A percentile compares a stretch with the other conserved stretches of the same genome.
These are phyloP conservation scores for Cyrtodaria siliqua DNA, from an alignment of 2,888 invertebrate genomes.

Conservation along the genomic window DNA sequence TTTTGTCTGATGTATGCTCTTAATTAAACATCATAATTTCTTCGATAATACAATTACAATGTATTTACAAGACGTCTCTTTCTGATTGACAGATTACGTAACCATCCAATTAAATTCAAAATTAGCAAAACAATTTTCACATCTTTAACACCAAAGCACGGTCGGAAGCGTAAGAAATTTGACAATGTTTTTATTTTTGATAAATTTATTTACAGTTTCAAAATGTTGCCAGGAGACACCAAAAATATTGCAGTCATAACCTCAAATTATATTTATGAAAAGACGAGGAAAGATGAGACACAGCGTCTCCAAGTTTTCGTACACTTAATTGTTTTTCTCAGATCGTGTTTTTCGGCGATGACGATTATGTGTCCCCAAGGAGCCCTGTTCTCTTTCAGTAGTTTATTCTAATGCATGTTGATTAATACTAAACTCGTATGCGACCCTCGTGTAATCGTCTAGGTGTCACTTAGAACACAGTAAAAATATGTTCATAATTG, in stretches of 20 bases:
- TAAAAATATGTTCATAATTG: slow-evolving; percentile 60
- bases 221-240: slow-evolving; percentile 22
- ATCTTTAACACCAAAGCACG: not conserved
- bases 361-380: slow-evolving; percentile 59
- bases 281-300: slow-evolving; percentile 45
- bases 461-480: slow-evolving; percentile 56
- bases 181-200: slow-evolving; percentile 12
- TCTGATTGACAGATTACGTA: slow-evolving; percentile 24
- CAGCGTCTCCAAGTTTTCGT: slow-evolving; percentile 52
- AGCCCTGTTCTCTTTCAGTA: slow-evolving; percentile 41
- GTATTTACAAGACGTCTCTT: slow-evolving; percentile 18
- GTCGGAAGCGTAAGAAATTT: not conserved
- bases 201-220: slow-evolving; percentile 24
- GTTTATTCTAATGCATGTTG: slow-evolving; percentile 63
- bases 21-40: slow-evolving; percentile 23
- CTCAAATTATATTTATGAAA: slow-evolving; percentile 66
- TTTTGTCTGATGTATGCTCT: slow-evolving; percentile 28
- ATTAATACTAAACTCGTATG: slow-evolving; percentile 59
- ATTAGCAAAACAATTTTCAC: slow-evolving; percentile 27
- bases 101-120: slow-evolving; percentile 23
- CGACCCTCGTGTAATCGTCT: slow-evolving; percentile 54
- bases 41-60: slow-evolving; percentile 30
- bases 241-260: slow-evolving; percentile 62
- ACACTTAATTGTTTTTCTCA: slow-evolving; percentile 68
- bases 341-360: slow-evolving; percentile 60